Evolutionary conservation across 2,113 vertebrate genomes (phyloP), one percentile per base, ranked within the genome.

Genomic region (Callipepla squamata): DNA sequence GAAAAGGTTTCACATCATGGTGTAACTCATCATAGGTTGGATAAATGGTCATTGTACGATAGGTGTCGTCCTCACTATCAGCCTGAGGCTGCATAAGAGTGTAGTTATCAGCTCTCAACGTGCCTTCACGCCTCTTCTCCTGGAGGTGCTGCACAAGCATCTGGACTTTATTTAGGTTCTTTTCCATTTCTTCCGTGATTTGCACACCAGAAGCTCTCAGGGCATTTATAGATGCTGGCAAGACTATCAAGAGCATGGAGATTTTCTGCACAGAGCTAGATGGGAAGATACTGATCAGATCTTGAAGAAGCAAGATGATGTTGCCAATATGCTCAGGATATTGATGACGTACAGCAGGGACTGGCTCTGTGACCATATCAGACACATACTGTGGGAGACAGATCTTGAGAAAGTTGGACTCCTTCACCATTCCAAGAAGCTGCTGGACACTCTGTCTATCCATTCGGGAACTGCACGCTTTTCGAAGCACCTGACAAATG

Each of bases 1-100:
- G 98, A 94, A 98, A 98, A 28, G 99, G 99, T 92, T 96, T 98
- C 47, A 98, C 77, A 5, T 97, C 97, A 65, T 94, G 48, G 32
- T 95, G 98, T 48, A 99, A 97, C 96, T 99, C 99, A 32, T 98
- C 97, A 25, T 96, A 96, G 3, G 98, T 98, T 4, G 98, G 99
- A 89, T 98, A 99, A 94, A 99, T 98, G 63, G 98, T 97, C 96
- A 99, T 98, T 48, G 87, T 87, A 74, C 98, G 97, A 90, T 98
- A 99, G 92, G 97, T 96, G 59, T 97, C 97, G 47, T 96, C 97
- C 70, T 96, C 92, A 42, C 90, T 85, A 9, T 96, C 96, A 48
- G 95, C 62, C 40, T 68, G 87, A 45, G 96, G 88, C 28, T 94
- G 88, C 36, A 98, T 81, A 42, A 98, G 91, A 10, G 96, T 96